Percentiles rank a stretch among this genome's conserved stretches.
phyloP scores from a whole-genome alignment of 2,888 invertebrate genomes.

The Chromoteleia sp. region DNA sequence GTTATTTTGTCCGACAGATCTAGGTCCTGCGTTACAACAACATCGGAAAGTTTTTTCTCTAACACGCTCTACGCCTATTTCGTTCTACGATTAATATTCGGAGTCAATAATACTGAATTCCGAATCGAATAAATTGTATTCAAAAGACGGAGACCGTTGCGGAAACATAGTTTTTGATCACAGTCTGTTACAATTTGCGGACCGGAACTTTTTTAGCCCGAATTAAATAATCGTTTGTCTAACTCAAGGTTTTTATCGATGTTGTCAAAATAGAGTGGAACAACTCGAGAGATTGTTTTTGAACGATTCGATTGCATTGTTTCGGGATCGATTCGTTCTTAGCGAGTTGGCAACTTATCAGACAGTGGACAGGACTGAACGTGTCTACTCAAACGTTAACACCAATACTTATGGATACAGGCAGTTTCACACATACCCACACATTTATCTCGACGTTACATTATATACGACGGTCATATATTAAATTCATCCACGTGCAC shows the following conservation, averaged over 20 bases:
- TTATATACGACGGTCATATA: constrained; percentile 42
- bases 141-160: too few species aligned
- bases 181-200: too few species aligned
- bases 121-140: not conserved
- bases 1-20: constrained; percentile 58
- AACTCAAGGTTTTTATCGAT: too few species aligned
- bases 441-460: constrained; percentile 36
- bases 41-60: constrained; percentile 1
- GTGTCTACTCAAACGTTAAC: constrained; percentile 79
- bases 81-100: constrained; percentile 1
- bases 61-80: not conserved
- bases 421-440: constrained; percentile 40
- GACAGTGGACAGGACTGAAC: constrained; percentile 69
- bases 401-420: constrained; percentile 73
- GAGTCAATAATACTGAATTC: constrained; percentile 21
- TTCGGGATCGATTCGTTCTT: constrained; percentile 74
- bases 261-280: too few species aligned
- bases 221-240: too few species aligned
- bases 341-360: constrained; percentile 80
- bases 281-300: too few species aligned
- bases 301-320: constrained; percentile 22
- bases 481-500: constrained; percentile 56
- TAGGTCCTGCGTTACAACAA: constrained; percentile 36
- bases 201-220: too few species aligned
- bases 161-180: not conserved